phyloP scores from a whole-genome alignment of 2,113 vertebrate genomes.

The Microcebus ravelobensis region DNA sequence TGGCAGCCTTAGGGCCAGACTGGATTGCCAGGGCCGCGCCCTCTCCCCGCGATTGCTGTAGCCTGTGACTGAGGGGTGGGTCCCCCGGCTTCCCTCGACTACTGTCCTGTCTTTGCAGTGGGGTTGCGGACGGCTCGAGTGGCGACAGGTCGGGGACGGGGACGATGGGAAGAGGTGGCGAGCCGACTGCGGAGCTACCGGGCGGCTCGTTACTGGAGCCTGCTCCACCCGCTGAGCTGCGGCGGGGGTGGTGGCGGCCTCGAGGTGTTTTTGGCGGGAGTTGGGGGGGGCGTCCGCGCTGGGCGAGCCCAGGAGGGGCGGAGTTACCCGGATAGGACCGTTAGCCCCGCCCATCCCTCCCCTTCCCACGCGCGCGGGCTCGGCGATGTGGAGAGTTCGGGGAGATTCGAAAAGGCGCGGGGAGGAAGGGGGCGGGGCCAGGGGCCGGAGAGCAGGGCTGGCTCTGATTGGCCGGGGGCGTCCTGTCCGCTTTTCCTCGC shows the following conservation, averaged over 20 bases:
- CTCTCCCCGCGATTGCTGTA: background rate
- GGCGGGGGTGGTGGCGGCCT: background rate
- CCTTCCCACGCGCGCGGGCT: constrained; percentile 80
- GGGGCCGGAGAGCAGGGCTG: background rate
- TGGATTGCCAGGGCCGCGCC: background rate
- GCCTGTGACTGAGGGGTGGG: background rate
- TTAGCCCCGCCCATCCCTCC: constrained; percentile 78
- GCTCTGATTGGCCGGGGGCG: constrained; percentile 68
- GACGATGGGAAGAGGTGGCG: background rate
- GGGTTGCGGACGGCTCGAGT: background rate
- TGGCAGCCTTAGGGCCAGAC: background rate
- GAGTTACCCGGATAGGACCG: constrained; percentile 81
- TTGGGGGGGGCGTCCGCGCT: background rate
- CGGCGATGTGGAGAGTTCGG: constrained; percentile 75
- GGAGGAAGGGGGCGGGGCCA: constrained; percentile 75
- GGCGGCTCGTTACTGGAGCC: background rate
- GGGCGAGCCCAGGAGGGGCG: constrained; percentile 31
- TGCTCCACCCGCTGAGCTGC: background rate
- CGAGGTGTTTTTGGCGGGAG: constrained; percentile 72
- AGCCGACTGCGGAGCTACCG: background rate
- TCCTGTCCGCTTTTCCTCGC: background rate
- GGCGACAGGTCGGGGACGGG: background rate
- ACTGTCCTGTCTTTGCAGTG: background rate
- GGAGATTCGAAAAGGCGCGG: constrained; percentile 82
- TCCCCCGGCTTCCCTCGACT: background rate